Evolutionary conservation across 2,797 vertebrate species (phyloP).

Genomic region (Enteromius mattozi): DNA sequence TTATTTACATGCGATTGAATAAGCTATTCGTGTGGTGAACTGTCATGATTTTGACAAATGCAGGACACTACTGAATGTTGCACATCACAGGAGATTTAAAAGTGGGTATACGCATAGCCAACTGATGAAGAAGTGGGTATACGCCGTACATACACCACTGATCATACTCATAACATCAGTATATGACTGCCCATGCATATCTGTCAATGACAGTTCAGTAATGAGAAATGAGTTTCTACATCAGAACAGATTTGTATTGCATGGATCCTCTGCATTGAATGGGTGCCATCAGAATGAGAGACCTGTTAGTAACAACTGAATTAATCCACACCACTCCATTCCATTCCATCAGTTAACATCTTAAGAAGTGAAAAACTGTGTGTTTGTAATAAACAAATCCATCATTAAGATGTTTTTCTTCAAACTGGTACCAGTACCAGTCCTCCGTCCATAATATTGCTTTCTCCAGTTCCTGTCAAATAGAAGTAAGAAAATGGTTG

Average conservation of each 20-base stretch:
- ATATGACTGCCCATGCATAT: background rate
- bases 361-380: background rate
- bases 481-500: background rate
- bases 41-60: no score
- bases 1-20: no score
- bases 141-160: no score
- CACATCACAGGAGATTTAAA: no score
- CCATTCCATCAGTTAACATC: background rate
- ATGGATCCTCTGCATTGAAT: background rate
- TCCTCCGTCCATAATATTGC: background rate
- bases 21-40: no score
- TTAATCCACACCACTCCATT: background rate
- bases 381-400: background rate
- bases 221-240: background rate
- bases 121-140: no score
- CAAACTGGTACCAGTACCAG: background rate
- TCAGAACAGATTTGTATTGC: background rate
- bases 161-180: background rate
- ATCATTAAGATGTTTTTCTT: background rate
- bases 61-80: no score
- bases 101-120: no score
- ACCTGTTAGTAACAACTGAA: background rate
- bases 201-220: background rate
- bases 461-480: background rate
- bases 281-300: background rate